Evolutionary conservation across 2,888 invertebrate genomes (phyloP), one percentile per base, ranked within the genome.

Genomic region (Actias luna): DNA sequence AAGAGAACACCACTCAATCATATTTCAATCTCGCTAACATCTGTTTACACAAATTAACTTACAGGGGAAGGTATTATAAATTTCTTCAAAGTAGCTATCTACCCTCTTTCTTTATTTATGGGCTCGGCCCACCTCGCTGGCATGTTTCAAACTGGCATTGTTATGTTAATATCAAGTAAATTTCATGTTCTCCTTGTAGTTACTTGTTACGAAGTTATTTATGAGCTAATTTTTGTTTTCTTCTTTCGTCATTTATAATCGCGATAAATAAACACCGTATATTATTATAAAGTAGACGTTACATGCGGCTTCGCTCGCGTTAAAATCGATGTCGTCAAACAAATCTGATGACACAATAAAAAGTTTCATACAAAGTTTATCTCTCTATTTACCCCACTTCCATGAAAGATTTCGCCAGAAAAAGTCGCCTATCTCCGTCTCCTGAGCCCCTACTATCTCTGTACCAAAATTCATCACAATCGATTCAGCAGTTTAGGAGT

Each of bases 1-100:
- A 55, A 55, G 16, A 55, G 29, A 55, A 55, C 16, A 55, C 16
- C 55, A 29, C 29, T 55, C 55, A 16, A 55, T 55, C 55, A 55
- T 29, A 55, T 29, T 55, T 29, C 29, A 55, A 55, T 55, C 55
- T 62, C 31, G n/a, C 10, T 31, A 61, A 62, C 67, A 68, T 65
- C 64, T 69, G 67, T 58, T 70, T 68, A 68, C 67, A 58, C 63
- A 68, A 72, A 72, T 72, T 72, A 72, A 64, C 50, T 59, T 65
- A n/a, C n/a, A 64, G 67, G 67, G 63, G 66, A 65, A 66, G 64
- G 68, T 29, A 62, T 69, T 70, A 80, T 80, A 83, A 80, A 78
- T 82, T 79, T 79, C 76, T 72, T 77, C 77, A 76, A 72, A 70
- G 76, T 74, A 72, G 77, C 79, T 80, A 81, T 83, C 78, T 73